A percentile compares a stretch with the other conserved stretches of the same genome.
Conservation (phyloP, 2,797 vertebrate genomes). For the Crypturellus tataupa region DNA sequence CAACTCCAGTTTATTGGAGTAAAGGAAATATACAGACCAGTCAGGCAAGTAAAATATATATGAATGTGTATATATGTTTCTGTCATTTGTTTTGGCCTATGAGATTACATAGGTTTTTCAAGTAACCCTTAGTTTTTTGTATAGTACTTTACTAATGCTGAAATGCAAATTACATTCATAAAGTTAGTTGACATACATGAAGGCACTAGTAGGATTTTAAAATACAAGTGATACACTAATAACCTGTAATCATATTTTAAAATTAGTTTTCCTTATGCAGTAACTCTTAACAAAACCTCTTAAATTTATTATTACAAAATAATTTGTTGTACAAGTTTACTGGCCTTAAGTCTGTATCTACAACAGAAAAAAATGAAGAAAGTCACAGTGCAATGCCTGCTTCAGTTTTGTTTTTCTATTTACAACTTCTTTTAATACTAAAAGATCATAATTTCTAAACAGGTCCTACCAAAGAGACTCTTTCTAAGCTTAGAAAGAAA, state of each 20-base stretch:
- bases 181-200: not conserved
- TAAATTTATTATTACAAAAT: not conserved
- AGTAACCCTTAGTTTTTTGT: not conserved
- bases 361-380: not conserved
- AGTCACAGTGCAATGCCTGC: not conserved
- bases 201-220: not conserved
- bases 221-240: not conserved
- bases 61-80: not conserved
- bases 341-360: not conserved
- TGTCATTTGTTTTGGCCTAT: not conserved
- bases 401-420: conserved; percentile 30
- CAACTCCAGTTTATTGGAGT: conserved; percentile 91
- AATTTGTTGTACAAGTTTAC: not conserved
- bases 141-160: not conserved
- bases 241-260: not conserved
- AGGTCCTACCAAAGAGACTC: conserved; percentile 12
- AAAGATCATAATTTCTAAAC: conserved; percentile 46
- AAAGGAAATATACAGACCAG: conserved; percentile 87
- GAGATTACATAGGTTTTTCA: not conserved
- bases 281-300: not conserved
- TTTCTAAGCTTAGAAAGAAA: conserved; percentile 58
- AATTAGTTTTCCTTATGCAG: not conserved
- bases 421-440: not conserved
- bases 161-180: not conserved
- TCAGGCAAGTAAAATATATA: conserved; percentile 81